Evolutionary conservation across 23 tunicate species (phyloP).

Genomic region (Phallusia fumigata): DNA sequence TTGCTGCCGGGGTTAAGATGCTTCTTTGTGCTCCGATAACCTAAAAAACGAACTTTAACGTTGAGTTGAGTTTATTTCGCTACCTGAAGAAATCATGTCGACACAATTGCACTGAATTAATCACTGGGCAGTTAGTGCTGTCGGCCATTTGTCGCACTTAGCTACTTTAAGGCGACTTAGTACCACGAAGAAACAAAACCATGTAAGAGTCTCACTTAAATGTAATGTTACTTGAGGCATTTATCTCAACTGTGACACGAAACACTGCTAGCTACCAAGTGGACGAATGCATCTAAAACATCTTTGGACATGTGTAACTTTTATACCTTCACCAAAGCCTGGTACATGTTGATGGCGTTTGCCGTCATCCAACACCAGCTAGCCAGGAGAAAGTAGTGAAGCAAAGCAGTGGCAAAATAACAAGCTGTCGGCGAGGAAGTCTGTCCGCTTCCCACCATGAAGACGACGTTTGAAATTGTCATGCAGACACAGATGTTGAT

Average conservation of each 20-base stretch:
- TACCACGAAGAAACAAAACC: no score
- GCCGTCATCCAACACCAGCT: constrained; percentile 36
- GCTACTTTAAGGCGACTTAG: no score
- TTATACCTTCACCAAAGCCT: constrained; percentile 32
- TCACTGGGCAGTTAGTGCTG: no score
- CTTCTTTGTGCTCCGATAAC: background rate
- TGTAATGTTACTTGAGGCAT: background rate
- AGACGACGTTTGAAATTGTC: constrained; percentile 12
- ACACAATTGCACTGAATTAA: no score
- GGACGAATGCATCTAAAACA: no score
- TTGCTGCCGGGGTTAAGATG: background rate
- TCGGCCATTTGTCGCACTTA: no score
- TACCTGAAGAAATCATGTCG: no score
- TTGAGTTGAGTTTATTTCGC: no score
- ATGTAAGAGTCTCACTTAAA: background rate
- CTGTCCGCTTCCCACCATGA: constrained; percentile 20
- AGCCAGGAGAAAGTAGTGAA: constrained; percentile 1
- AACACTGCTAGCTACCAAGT: no score
- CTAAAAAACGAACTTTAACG: background rate
- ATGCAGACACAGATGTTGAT: constrained; percentile 26
- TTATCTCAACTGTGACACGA: background rate
- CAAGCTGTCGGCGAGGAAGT: background rate
- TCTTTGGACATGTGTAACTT: background rate
- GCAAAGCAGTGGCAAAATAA: background rate
- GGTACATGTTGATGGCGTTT: constrained; percentile 32